These are phyloP conservation scores for Conopomorpha cramerella DNA, from an alignment of 1,140 invertebrate species.

Conservation along the genomic window DNA sequence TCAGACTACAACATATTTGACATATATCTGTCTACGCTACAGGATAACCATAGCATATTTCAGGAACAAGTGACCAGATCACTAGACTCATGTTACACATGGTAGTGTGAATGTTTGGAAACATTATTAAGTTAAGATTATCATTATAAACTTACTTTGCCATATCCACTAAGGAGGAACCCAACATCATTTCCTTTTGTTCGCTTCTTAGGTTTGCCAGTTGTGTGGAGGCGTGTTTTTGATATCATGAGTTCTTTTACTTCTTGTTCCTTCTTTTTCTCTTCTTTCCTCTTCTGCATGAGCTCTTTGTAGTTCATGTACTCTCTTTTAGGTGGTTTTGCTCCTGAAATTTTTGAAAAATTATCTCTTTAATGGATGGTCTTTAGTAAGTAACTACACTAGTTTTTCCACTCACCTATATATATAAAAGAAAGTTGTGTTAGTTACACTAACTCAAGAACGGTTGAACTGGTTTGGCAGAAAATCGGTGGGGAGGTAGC, in stretches of 20 bases:
- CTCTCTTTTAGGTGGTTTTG: slow-evolving; percentile 64
- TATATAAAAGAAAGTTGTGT: too few species aligned
- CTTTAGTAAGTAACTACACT: too few species aligned
- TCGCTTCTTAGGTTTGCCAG: slow-evolving; percentile 37
- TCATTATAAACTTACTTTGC: slow-evolving; percentile 25
- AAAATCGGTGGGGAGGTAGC: too few species aligned
- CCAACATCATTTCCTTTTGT: slow-evolving; percentile 42
- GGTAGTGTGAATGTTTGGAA: not conserved
- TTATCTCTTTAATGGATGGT: too few species aligned
- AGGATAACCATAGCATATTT: too few species aligned
- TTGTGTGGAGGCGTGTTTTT: slow-evolving; percentile 25
- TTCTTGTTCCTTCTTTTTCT: slow-evolving; percentile 31
- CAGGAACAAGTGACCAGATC: too few species aligned
- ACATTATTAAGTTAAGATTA: slow-evolving; percentile 1
- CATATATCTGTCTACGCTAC: not conserved
- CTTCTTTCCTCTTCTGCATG: slow-evolving; percentile 41
- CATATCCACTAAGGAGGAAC: slow-evolving; percentile 37
- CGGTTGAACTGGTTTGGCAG: too few species aligned
- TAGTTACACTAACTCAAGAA: too few species aligned
- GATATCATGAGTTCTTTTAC: slow-evolving; percentile 36
- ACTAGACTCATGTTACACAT: not conserved
- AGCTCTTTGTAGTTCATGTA: slow-evolving; percentile 65
- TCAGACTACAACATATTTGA: not conserved
- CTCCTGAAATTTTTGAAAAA: slow-evolving; percentile 42
- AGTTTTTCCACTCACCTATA: too few species aligned